Evolutionary conservation across 2,113 vertebrate genomes (phyloP).

Genomic region (Lonchura striata): DNA sequence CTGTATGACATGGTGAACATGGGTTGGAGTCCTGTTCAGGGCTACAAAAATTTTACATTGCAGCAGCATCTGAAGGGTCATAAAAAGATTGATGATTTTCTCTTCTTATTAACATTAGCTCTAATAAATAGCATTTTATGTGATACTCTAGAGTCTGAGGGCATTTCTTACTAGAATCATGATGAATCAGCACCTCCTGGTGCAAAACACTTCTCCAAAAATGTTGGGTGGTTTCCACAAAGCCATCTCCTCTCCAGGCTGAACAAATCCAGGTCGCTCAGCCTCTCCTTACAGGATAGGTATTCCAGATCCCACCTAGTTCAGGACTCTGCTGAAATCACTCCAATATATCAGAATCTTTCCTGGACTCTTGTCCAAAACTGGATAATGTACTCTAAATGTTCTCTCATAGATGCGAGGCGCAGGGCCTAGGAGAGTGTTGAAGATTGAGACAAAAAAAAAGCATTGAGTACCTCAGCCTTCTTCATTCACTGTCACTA

Average conservation of each 20-base stretch:
- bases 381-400: not conserved
- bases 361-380: not conserved
- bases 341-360: not conserved
- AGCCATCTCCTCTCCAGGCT: not conserved
- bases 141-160: not conserved
- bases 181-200: not conserved
- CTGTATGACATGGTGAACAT: not conserved
- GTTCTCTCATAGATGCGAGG: not conserved
- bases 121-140: not conserved
- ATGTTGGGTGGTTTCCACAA: not conserved
- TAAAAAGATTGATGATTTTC: not conserved
- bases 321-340: not conserved
- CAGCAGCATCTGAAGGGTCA: not conserved
- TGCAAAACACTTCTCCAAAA: not conserved
- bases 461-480: not conserved
- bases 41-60: not conserved
- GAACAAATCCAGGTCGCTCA: not conserved
- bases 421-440: not conserved
- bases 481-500: not conserved
- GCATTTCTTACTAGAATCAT: not conserved
- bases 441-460: not conserved
- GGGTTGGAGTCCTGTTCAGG: not conserved
- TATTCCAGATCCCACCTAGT: not conserved
- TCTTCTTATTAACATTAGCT: not conserved
- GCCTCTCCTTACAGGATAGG: not conserved